Percentiles rank a stretch among this genome's conserved stretches.
phyloP scores from a whole-genome alignment of 2,888 invertebrate genomes.

The Phaedon cochleariae region DNA sequence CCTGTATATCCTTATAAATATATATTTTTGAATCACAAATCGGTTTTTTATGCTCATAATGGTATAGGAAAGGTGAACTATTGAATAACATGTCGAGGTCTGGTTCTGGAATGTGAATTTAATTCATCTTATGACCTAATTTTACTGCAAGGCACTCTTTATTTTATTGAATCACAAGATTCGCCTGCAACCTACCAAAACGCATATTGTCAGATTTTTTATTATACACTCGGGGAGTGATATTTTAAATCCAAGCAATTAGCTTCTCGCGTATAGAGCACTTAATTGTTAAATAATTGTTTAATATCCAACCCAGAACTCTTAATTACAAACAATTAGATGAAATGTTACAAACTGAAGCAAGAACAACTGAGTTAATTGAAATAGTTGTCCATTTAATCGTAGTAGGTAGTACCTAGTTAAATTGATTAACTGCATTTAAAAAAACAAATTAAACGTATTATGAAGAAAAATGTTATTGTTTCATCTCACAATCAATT shows the following conservation, averaged over 20 bases:
- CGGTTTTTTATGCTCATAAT: background rate
- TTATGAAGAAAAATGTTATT: too few relatives aligned
- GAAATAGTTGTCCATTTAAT: background rate
- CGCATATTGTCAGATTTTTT: too few relatives aligned
- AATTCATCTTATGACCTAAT: background rate
- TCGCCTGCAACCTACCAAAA: too few relatives aligned
- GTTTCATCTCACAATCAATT: too few relatives aligned
- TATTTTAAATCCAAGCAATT: background rate
- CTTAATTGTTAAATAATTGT: constrained; percentile 10
- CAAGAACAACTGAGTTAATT: constrained; percentile 5
- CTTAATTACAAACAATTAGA: constrained; percentile 8
- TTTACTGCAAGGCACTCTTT: background rate
- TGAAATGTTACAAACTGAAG: constrained; percentile 8
- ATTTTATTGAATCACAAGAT: too few relatives aligned
- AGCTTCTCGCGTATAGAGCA: background rate
- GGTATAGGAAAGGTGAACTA: background rate
- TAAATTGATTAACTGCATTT: background rate
- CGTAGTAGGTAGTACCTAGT: background rate
- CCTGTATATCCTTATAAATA: too few relatives aligned
- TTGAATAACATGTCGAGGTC: background rate
- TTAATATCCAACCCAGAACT: background rate
- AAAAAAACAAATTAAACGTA: too few relatives aligned
- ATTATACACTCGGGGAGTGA: background rate
- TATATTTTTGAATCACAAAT: too few relatives aligned
- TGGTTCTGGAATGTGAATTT: background rate